Evolutionary conservation across 2,888 invertebrate species (phyloP), one percentile per base, ranked within the genome.

Genomic region (Micropterix aruncella): DNA sequence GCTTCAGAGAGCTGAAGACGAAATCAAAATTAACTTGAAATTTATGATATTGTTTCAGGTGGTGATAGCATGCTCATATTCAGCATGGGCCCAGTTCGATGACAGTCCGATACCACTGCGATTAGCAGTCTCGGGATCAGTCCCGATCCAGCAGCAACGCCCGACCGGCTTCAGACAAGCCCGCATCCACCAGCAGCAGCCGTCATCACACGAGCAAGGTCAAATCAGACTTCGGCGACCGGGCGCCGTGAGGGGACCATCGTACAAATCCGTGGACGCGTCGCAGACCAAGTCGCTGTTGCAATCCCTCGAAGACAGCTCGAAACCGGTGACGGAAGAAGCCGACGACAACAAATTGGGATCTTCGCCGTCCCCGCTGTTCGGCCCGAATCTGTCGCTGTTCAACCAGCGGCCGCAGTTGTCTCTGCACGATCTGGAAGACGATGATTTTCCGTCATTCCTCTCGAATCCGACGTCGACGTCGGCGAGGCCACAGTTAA

Each of bases 241-340:
- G n/a, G 69, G 66, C 16, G 63, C 57, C 45, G 59, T 61, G 43
- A 60, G 67, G 50, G 43, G 47, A 47, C 67, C 67, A 16, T 66
- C 69, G 18, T 67, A 71, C 56, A 69, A 60, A 54, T 71, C 57
- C 43, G 71, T 61, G 51, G 75, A 59, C 53, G 72, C 60, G 14
- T 58, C 65, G 14, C n/a, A n/a, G n/a, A 68, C 66, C 3, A 60
- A 66, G 19, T 71, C 69, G 3, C 66, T 55, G 52, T 60, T 67
- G 15, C 72, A 71, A 54, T 69, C 66, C 3, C 58, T 74, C 14
- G 67, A 76, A 3, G 70, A 74, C 49, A 65, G 61, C 41, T 63
- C 77, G 12, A 77, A 80, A 52, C 81, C 81, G 1, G 81, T 82
- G 4, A 79, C 79, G 1, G 82, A 81, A 60, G 74, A 80, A 52